phyloP scores from a whole-genome alignment of 2,797 vertebrate species.

The Phoebastria nigripes region DNA sequence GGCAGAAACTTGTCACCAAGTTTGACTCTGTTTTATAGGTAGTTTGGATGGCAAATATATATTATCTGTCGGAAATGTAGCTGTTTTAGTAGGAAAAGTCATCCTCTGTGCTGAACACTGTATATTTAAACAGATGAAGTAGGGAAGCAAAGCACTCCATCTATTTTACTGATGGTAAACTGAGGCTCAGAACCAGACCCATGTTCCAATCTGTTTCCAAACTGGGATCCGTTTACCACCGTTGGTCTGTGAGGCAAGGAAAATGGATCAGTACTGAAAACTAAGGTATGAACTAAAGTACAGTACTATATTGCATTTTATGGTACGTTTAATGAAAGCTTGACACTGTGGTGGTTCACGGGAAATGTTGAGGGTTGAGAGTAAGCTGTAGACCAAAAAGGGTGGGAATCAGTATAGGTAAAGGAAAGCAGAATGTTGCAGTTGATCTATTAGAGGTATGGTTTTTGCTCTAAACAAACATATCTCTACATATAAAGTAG shows the following conservation, averaged over 20 bases:
- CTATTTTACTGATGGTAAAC: background rate
- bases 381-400: background rate
- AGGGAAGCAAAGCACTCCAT: background rate
- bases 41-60: background rate
- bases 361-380: background rate
- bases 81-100: background rate
- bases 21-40: background rate
- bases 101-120: background rate
- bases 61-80: background rate
- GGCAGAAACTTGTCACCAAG: background rate
- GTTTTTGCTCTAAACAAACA: background rate
- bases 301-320: background rate
- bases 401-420: background rate
- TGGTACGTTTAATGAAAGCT: background rate
- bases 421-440: background rate
- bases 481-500: background rate
- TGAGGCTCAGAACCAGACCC: background rate
- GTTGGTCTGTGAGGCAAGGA: background rate
- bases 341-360: background rate
- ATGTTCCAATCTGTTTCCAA: rapidly evolving
- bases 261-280: background rate
- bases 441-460: background rate
- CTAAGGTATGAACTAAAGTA: background rate
- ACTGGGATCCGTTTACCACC: background rate
- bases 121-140: background rate